Evolutionary conservation across 2,888 invertebrate species (phyloP).

Genomic region (Diarsia dahlii): DNA sequence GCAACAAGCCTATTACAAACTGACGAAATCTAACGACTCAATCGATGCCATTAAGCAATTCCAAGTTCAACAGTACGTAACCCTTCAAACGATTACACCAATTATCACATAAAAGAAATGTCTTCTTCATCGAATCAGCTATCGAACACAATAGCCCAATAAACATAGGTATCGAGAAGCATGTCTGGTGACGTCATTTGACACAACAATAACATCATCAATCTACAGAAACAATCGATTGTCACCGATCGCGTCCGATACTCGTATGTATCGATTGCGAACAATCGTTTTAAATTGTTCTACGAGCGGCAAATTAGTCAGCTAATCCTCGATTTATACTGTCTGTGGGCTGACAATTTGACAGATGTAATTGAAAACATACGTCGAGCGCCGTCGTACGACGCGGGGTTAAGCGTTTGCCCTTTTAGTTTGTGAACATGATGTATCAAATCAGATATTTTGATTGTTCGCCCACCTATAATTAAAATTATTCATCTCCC

Average conservation of each 20-base stretch:
- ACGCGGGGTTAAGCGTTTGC: constrained; percentile 37
- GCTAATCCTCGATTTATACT: constrained; percentile 60
- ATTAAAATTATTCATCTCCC: constrained; percentile 37
- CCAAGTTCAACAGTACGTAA: constrained; percentile 36
- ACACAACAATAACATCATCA: constrained; percentile 63
- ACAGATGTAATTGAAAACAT: constrained; percentile 65
- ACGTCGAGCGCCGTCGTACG: constrained; percentile 25
- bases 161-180: constrained; percentile 56
- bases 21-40: constrained; percentile 1
- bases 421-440: constrained; percentile 41
- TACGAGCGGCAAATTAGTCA: constrained; percentile 62
- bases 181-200: constrained; percentile 57
- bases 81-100: constrained; percentile 38
- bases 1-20: not conserved
- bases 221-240: constrained; percentile 66
- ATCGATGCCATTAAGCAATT: constrained; percentile 41
- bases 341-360: constrained; percentile 60
- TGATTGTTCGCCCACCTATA: constrained; percentile 56
- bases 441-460: constrained; percentile 54
- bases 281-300: constrained; percentile 61
- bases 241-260: constrained; percentile 65
- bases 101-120: constrained; percentile 50
- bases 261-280: constrained; percentile 61
- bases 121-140: constrained; percentile 39
- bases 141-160: constrained; percentile 52